Conservation (phyloP, 2,888 invertebrate genomes). For the Ennomos erosarius region DNA sequence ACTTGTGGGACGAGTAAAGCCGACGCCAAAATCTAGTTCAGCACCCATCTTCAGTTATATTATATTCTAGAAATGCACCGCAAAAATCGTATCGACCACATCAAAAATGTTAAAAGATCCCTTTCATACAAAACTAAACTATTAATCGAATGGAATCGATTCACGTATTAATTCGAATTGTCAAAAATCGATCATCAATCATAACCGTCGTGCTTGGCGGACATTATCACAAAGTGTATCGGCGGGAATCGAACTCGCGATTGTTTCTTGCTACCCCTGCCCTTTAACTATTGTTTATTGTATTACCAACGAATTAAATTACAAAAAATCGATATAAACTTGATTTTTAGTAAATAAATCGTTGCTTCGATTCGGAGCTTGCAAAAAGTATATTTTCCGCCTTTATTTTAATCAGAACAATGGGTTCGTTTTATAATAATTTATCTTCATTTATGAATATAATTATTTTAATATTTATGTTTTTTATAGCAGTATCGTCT, state of each 20-base stretch:
- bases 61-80: slow-evolving; percentile 35
- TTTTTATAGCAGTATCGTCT: too few species aligned
- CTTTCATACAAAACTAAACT: slow-evolving; percentile 71
- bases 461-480: too few species aligned
- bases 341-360: slow-evolving; percentile 47
- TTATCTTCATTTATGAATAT: background rate
- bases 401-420: slow-evolving; percentile 20
- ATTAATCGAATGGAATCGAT: slow-evolving; percentile 68
- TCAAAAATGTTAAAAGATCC: slow-evolving; percentile 56
- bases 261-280: slow-evolving; percentile 55
- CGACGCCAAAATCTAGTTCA: slow-evolving; percentile 1
- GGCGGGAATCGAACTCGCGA: slow-evolving; percentile 52
- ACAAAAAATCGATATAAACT: slow-evolving; percentile 51
- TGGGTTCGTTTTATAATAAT: slow-evolving; percentile 8
- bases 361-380: slow-evolving; percentile 10
- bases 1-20: slow-evolving; percentile 3
- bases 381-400: slow-evolving; percentile 26
- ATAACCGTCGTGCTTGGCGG: slow-evolving; percentile 63
- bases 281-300: slow-evolving; percentile 68
- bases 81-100: slow-evolving; percentile 60
- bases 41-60: slow-evolving; percentile 7
- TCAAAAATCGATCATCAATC: slow-evolving; percentile 77
- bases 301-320: slow-evolving; percentile 59
- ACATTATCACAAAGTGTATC: slow-evolving; percentile 72
- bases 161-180: slow-evolving; percentile 75